These are phyloP conservation scores for Halichoerus grypus DNA, from an alignment of 2,113 vertebrate species.

Conservation along the genomic window DNA sequence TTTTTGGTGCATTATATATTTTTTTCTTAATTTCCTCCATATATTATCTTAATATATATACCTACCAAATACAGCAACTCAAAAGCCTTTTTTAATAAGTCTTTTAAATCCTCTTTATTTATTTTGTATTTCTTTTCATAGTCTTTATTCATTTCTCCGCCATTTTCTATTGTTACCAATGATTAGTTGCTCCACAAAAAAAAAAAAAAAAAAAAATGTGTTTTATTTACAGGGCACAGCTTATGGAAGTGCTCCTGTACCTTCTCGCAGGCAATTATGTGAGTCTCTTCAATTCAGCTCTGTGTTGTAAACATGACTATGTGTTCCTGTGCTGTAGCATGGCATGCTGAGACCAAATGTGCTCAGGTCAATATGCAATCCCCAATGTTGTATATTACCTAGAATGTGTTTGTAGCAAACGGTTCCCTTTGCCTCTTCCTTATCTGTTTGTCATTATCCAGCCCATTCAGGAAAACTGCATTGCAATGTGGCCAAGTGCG, in stretches of 20 bases:
- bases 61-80: background rate
- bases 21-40: background rate
- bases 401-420: constrained; percentile 80
- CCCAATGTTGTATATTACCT: constrained; percentile 87
- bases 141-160: constrained; percentile 79
- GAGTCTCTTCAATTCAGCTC: constrained; percentile 90
- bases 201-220: constrained; percentile 86
- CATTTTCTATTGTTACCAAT: constrained; percentile 84
- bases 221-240: constrained; percentile 92
- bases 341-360: constrained; percentile 88
- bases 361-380: constrained; percentile 89
- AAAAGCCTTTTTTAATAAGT: constrained; percentile 58
- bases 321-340: constrained; percentile 91
- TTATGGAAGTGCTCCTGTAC: constrained; percentile 90
- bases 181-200: constrained; percentile 87
- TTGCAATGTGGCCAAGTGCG: constrained; percentile 56
- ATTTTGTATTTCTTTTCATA: constrained; percentile 70
- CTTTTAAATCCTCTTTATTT: constrained; percentile 41
- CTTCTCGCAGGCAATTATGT: constrained; percentile 92
- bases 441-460: constrained; percentile 78
- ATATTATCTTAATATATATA: background rate
- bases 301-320: constrained; percentile 89
- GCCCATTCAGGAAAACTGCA: constrained; percentile 72
- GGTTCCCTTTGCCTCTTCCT: constrained; percentile 83
- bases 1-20: constrained; percentile 50